These are phyloP conservation scores for Schizaphis graminum DNA, from an alignment of 2,888 invertebrate species.

Conservation along the genomic window DNA sequence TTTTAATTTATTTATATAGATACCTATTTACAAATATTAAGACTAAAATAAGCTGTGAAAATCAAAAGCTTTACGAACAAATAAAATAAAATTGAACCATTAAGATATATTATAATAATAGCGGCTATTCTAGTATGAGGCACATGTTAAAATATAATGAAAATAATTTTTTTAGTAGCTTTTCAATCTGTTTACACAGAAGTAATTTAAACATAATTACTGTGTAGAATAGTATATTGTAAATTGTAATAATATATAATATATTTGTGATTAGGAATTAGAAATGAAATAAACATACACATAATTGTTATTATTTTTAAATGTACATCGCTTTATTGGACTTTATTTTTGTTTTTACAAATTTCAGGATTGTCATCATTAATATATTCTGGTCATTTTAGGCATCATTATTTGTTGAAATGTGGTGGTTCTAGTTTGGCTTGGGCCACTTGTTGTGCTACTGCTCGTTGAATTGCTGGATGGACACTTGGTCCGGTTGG, in stretches of 20 bases:
- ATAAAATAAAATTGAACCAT: background rate
- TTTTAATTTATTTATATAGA: background rate
- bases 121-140: background rate
- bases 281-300: slow-evolving; percentile 17
- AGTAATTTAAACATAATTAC: background rate
- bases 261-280: background rate
- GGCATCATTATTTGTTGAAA: slow-evolving; percentile 8
- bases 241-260: too few relatives aligned
- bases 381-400: background rate
- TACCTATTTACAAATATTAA: background rate
- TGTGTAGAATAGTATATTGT: background rate
- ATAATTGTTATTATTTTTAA: background rate
- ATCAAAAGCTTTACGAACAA: background rate
- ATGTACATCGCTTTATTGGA: slow-evolving; percentile 45
- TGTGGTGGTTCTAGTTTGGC: slow-evolving; percentile 66
- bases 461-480: slow-evolving; percentile 69
- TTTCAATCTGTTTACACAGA: background rate
- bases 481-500: slow-evolving; percentile 69
- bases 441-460: slow-evolving; percentile 69
- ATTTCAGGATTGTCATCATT: background rate
- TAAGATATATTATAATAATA: background rate
- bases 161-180: background rate
- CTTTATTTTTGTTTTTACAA: slow-evolving; percentile 11
- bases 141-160: background rate
- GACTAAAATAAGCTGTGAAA: background rate